phyloP scores from a whole-genome alignment of 2,113 vertebrate species.

The Rhagologus leucostigma region DNA sequence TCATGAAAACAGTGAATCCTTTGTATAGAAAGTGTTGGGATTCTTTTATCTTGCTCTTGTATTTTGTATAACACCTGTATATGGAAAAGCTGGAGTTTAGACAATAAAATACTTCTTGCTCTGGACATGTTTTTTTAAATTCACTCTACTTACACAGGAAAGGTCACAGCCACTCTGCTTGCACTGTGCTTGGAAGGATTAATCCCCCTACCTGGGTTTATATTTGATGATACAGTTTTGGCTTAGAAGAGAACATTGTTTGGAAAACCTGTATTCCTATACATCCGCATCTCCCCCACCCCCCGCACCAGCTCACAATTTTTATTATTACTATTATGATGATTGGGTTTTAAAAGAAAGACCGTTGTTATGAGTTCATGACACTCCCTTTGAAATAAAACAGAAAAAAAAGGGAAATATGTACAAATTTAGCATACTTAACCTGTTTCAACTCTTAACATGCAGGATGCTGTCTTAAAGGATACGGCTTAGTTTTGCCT shows the following conservation, averaged over 20 bases:
- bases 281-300: neutral
- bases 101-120: neutral
- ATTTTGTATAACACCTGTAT: neutral
- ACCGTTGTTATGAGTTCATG: neutral
- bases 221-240: neutral
- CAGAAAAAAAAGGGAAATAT: neutral
- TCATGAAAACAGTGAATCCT: neutral
- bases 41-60: neutral
- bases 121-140: neutral
- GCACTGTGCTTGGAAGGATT: neutral
- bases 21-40: neutral
- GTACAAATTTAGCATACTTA: neutral
- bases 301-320: rapidly evolving
- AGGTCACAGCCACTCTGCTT: neutral
- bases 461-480: neutral
- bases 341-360: neutral
- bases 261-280: neutral
- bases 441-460: neutral
- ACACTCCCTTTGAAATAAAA: neutral
- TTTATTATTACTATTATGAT: neutral
- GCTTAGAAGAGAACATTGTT: neutral
- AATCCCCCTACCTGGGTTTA: neutral
- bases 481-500: neutral
- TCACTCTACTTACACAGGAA: neutral
- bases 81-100: neutral